A percentile compares a stretch with the other conserved stretches of the same genome.
phyloP scores from a whole-genome alignment of 1,140 invertebrate genomes.

The Apis laboriosa region DNA sequence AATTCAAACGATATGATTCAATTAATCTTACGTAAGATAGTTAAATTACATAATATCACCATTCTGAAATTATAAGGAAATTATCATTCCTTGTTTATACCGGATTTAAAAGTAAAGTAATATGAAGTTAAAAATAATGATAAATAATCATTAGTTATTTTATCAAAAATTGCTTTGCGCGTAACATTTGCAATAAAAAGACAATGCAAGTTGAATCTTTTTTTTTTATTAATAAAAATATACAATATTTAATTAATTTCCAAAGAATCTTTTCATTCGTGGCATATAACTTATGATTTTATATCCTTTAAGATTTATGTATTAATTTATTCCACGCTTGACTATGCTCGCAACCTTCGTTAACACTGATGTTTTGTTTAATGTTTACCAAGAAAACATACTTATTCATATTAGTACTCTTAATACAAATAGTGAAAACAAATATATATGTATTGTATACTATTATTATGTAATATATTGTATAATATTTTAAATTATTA shows the following conservation, averaged over 20 bases:
- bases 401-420: neutral
- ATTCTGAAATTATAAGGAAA: too few relatives aligned
- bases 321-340: conserved; percentile 37
- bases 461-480: too few relatives aligned
- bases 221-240: conserved; percentile 24
- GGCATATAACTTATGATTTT: conserved; percentile 43
- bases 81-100: too few relatives aligned
- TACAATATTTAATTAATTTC: conserved; percentile 40
- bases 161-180: neutral
- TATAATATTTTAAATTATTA: too few relatives aligned
- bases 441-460: too few relatives aligned
- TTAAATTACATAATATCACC: too few relatives aligned
- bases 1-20: too few relatives aligned
- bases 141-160: too few relatives aligned
- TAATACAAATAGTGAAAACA: neutral
- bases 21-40: too few relatives aligned
- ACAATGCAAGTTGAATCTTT: neutral
- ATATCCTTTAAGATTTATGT: conserved; percentile 23
- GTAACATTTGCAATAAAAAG: conserved; percentile 53
- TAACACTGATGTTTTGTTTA: conserved; percentile 14
- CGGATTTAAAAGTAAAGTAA: too few relatives aligned
- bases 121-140: too few relatives aligned
- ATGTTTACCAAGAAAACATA: neutral
- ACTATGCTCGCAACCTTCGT: conserved; percentile 26
- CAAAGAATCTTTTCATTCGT: conserved; percentile 30